Evolutionary conservation across 2,797 vertebrate genomes (phyloP), one percentile per base, ranked within the genome.

Genomic region (Margarornis squamiger): DNA sequence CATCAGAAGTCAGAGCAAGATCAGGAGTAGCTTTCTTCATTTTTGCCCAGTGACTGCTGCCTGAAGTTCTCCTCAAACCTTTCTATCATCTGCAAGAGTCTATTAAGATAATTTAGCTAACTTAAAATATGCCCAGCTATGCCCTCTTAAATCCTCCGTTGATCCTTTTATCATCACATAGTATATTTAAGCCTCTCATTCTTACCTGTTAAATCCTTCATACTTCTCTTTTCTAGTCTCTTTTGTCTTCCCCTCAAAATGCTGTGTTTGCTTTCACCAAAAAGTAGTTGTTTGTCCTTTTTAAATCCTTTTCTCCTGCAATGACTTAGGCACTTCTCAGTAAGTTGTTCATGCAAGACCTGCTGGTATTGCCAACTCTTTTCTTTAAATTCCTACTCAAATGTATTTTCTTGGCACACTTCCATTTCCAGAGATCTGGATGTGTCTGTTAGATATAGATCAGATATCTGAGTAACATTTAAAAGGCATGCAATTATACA

Each of bases 241-340:
- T 61, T 95, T 96, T 90, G 81, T 95, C 65, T 95, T 87, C 34
- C 34, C 22, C 52, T 63, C 48, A 73, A 79, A 93, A 79, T 57
- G n/a, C 62, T 79, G 13, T 83, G 36, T 89, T 92, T 82, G 32
- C 76, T 85, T 86, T 84, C n/a, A 43, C 19, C 30, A 11, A 38
- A 17, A 93, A 46, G 22, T 61, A 6, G 23, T 21, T 67, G 52
- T 4, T 92, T 90, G 23, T 84, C 76, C 27, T 20, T 90, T 92
- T 61, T n/a, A 6, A 38, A 32, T 46, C 2, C 63, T 67, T 75
- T 62, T 58, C 16, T 80, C 58, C 61, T 58, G 24, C 34, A 71
- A 7, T 68, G 46, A 67, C 15, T 51, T 81, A 27, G 0, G 3
- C 24, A 6, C 52, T 80, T 88, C 48, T 88, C 51, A 57, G 18